Conservation (phyloP, 2,113 vertebrate species). For the Pardalotus punctatus region DNA sequence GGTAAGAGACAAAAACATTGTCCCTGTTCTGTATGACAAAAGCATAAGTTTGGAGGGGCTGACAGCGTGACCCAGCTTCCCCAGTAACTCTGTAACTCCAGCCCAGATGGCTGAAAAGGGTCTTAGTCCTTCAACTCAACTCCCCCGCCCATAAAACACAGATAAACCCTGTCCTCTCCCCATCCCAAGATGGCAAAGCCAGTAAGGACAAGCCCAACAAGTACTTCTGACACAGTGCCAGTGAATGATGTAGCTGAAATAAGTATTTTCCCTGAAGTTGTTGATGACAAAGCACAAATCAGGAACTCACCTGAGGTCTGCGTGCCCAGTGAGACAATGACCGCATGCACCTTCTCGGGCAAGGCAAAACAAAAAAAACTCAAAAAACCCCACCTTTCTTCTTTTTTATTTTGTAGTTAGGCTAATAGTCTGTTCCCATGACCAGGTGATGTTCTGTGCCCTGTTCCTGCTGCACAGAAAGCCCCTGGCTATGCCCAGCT, state of each 20-base stretch:
- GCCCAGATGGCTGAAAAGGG: neutral
- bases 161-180: neutral
- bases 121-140: neutral
- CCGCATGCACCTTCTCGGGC: neutral
- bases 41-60: neutral
- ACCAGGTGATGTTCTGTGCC: neutral
- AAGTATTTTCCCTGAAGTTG: neutral
- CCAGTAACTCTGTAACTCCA: neutral
- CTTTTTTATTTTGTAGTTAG: neutral
- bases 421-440: neutral
- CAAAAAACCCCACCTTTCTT: neutral
- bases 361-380: neutral
- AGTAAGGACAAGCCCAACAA: neutral
- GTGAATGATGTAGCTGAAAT: neutral
- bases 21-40: neutral
- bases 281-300: neutral
- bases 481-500: neutral
- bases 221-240: fast-evolving
- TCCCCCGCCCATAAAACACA: neutral
- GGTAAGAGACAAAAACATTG: neutral
- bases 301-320: neutral
- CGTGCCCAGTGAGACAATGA: neutral
- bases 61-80: neutral
- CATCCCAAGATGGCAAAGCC: neutral
- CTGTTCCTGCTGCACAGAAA: neutral